These are phyloP conservation scores for Phrynosoma blainvillii DNA, from an alignment of 2,113 vertebrate species.

Conservation along the genomic window DNA sequence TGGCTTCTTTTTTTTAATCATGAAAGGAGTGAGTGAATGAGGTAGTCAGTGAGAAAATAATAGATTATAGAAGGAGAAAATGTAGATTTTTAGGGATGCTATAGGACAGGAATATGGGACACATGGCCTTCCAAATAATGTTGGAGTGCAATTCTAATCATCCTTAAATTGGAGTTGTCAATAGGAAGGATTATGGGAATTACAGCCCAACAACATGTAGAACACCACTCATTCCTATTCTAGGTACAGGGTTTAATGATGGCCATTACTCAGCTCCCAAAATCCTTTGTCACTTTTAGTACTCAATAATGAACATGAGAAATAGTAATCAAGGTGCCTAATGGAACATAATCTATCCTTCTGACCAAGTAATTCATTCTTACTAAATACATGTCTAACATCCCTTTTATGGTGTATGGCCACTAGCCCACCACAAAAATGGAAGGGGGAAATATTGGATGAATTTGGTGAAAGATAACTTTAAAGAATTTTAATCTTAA, in stretches of 20 bases:
- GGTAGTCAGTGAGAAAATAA: too few species aligned
- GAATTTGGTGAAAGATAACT: background rate
- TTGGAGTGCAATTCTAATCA: too few species aligned
- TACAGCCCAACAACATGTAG: too few species aligned
- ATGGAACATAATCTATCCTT: background rate
- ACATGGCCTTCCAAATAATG: too few species aligned
- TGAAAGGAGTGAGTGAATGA: background rate
- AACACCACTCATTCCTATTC: too few species aligned
- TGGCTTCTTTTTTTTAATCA: background rate
- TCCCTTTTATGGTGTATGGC: background rate
- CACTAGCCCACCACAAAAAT: background rate
- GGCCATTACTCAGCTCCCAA: background rate
- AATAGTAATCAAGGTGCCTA: background rate
- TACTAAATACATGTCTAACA: background rate
- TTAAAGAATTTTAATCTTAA: background rate
- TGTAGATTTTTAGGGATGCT: too few species aligned
- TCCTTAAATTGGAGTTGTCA: background rate
- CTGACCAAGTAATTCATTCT: background rate
- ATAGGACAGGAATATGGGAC: too few species aligned
- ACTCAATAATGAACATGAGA: background rate
- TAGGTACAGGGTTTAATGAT: background rate
- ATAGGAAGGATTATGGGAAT: too few species aligned
- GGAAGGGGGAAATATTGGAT: background rate
- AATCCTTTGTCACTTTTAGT: background rate
- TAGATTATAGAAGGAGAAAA: too few species aligned